Evolutionary conservation across 2,888 invertebrate species (phyloP).

Genomic region (Troides aeacus): DNA sequence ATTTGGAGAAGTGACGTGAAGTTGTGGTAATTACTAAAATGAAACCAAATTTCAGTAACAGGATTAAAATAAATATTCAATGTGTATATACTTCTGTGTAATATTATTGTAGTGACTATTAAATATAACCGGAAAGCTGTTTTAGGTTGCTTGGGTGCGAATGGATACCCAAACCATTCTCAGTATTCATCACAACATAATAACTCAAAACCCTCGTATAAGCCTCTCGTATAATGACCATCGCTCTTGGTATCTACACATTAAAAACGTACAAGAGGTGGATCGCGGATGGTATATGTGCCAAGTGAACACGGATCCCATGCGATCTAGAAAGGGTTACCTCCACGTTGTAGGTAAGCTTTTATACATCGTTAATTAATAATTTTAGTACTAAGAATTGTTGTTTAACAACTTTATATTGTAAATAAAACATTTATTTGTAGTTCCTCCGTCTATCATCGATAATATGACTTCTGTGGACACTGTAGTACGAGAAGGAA

Average conservation of each 20-base stretch:
- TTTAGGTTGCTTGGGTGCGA: conserved; percentile 94
- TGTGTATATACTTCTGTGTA: neutral
- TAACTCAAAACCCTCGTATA: conserved; percentile 93
- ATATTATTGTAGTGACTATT: neutral
- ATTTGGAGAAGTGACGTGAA: too few species aligned
- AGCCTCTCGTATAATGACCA: conserved; percentile 93
- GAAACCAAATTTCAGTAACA: too few species aligned
- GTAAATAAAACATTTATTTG: neutral
- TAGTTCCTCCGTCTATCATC: conserved; percentile 95
- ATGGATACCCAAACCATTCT: conserved; percentile 96
- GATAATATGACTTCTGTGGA: conserved; percentile 94
- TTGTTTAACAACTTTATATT: conserved; percentile 34
- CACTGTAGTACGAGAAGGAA: conserved; percentile 93
- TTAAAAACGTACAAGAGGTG: conserved; percentile 91
- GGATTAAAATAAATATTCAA: too few species aligned
- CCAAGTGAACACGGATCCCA: conserved; percentile 95
- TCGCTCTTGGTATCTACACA: conserved; percentile 94
- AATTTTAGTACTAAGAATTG: neutral
- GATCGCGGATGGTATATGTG: conserved; percentile 96
- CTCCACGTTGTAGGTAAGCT: conserved; percentile 93
- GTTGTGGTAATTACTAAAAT: too few species aligned
- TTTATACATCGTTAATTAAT: neutral
- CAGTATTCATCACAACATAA: conserved; percentile 94
- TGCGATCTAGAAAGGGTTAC: conserved; percentile 93
- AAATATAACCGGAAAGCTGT: neutral